Evolutionary conservation across 2,113 vertebrate species (phyloP), one percentile per base, ranked within the genome.

Genomic region (Sceloporus tristichus): DNA sequence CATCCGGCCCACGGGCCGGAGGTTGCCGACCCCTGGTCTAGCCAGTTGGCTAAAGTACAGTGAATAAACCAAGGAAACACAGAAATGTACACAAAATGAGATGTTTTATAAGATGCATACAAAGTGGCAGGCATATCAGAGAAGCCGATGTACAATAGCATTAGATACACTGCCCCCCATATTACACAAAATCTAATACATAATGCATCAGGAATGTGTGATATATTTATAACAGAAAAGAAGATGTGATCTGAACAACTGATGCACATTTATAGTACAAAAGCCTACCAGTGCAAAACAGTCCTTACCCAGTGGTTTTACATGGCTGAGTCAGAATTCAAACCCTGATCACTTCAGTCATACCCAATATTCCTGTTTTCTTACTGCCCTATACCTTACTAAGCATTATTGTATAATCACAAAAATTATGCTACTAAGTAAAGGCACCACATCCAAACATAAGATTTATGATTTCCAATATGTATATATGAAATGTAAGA

Each of bases 391-490:
- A 4, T 48, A 48, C 48, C 48, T 48, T 48, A 48, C 48, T 48
- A 48, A 48, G 48, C 48, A 48, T 48, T 48, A 48, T 48, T 48
- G 48, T 48, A 48, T 48, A 48, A 48, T 48, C 62, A 78, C 38
- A 62, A 65, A 86, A 86, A 53, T 23, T 48, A 40, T 14, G 53
- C 18, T 59, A 34, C 65, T 75, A 85, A 85, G 34, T 89, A 90
- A 82, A 86, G 34, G 21, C 16, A 27, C 9, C 23, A 71, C 29
- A 76, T 54, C 34, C 8, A 82, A 75, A 84, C 42, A 85, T 16
- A 38, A 54, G 11, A 80, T 89, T 85, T 86, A 79, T 89, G 73
- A 34, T 80, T 80, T 66, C 71, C 53, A 76, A 16, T 42, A 84
- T 18, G 56, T 14, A 19, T 27, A 62, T 42, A 42, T 62, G 2